A percentile compares a stretch with the other conserved stretches of the same genome.
Conservation (phyloP, 2,888 invertebrate species). For the Cheilosia vernalis region DNA sequence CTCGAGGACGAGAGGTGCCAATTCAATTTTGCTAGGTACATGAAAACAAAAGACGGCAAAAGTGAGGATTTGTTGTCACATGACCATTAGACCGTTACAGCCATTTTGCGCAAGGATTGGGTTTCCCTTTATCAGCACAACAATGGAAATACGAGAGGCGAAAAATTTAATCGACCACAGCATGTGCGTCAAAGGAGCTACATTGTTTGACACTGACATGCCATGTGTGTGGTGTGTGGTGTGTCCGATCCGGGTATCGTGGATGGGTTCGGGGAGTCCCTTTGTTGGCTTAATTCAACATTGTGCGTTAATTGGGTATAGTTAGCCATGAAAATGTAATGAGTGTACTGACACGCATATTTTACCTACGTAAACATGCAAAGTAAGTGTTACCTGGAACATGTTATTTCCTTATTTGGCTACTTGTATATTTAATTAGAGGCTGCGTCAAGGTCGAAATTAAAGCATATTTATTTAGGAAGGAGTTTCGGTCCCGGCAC, state of each 20-base stretch:
- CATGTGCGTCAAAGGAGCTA: constrained; percentile 51
- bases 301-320: constrained; percentile 37
- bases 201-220: constrained; percentile 12
- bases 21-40: constrained; percentile 52
- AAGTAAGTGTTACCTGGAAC: background rate
- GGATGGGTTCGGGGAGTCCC: background rate
- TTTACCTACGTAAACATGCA: background rate
- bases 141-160: constrained; percentile 26
- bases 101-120: constrained; percentile 32
- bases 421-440: background rate
- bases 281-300: constrained; percentile 30
- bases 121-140: constrained; percentile 8
- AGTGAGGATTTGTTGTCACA: constrained; percentile 30
- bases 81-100: constrained; percentile 32
- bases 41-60: constrained; percentile 49
- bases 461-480: too few species aligned
- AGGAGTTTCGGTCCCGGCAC: too few species aligned
- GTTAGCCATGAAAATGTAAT: constrained; percentile 37
- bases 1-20: background rate
- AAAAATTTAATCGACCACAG: constrained; percentile 53
- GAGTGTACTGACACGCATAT: background rate
- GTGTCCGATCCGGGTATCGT: background rate
- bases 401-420: background rate
- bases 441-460: too few species aligned
- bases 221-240: constrained; percentile 8